Percentiles rank a stretch among this genome's conserved stretches.
Conservation (phyloP, 2,888 invertebrate genomes). For the Cephalotes varians region DNA sequence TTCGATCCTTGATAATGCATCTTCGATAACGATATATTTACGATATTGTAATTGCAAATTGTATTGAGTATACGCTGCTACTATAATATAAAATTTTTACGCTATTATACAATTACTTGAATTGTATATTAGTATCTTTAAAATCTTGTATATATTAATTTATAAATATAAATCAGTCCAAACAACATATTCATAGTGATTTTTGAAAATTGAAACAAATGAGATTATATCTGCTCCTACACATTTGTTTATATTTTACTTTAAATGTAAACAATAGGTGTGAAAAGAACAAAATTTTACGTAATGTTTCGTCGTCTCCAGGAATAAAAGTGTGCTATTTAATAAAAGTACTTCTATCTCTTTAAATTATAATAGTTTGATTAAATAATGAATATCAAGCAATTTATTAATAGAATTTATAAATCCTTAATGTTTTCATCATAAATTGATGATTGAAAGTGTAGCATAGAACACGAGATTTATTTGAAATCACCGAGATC, state of each 20-base stretch:
- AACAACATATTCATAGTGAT: not conserved
- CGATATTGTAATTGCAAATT: conserved; percentile 4
- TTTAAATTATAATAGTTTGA: not conserved
- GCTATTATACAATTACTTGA: not conserved
- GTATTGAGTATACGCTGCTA: not conserved
- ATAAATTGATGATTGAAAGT: not conserved
- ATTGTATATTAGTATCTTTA: not conserved
- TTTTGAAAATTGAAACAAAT: not conserved
- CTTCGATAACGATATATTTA: too few species aligned
- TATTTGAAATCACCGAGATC: not conserved
- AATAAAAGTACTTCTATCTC: not conserved
- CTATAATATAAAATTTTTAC: not conserved
- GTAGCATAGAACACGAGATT: not conserved
- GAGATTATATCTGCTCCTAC: not conserved
- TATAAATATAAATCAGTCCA: not conserved
- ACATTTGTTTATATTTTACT: not conserved
- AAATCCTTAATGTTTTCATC: not conserved
- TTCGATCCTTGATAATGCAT: not conserved
- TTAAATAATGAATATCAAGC: conserved; percentile 5
- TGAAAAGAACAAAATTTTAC: not conserved
- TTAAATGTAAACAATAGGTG: not conserved
- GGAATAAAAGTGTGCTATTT: not conserved
- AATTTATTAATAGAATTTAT: not conserved
- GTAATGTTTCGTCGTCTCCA: not conserved
- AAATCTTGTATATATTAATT: not conserved